Percentiles rank a stretch among this genome's conserved stretches.
These are phyloP conservation scores for Ctenopoma multispine DNA, from an alignment of 2,797 vertebrate species.

Conservation along the genomic window DNA sequence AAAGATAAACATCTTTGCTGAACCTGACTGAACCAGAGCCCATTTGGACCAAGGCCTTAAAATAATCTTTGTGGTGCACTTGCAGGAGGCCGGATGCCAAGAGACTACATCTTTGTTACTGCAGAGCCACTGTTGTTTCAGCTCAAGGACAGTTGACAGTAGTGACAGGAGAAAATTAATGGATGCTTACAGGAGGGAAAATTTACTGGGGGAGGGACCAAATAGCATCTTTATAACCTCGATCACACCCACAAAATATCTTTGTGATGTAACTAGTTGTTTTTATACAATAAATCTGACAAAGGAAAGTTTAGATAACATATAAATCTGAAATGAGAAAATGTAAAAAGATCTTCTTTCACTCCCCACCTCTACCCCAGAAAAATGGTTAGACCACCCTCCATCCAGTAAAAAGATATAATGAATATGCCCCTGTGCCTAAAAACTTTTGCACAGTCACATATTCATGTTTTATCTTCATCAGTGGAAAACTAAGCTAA, in stretches of 20 bases:
- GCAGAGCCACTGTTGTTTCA: constrained; percentile 50
- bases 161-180: constrained; percentile 26
- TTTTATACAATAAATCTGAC: not conserved
- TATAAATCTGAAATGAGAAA: not conserved
- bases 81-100: constrained; percentile 67
- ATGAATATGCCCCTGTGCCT: not conserved
- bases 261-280: not conserved
- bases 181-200: not conserved
- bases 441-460: no score
- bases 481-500: no score
- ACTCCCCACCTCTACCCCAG: no score
- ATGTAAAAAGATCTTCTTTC: no score
- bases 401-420: not conserved
- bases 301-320: not conserved
- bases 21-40: constrained; percentile 7
- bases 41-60: not conserved
- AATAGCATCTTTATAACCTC: not conserved
- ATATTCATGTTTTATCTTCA: no score
- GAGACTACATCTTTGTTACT: constrained; percentile 6
- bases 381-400: not conserved
- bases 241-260: not conserved
- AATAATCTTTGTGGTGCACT: constrained; percentile 50
- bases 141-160: constrained; percentile 40
- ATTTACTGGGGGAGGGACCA: not conserved
- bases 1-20: constrained; percentile 24